Conservation (phyloP, 2,888 invertebrate species). For the Acanthosepion esculentum region DNA sequence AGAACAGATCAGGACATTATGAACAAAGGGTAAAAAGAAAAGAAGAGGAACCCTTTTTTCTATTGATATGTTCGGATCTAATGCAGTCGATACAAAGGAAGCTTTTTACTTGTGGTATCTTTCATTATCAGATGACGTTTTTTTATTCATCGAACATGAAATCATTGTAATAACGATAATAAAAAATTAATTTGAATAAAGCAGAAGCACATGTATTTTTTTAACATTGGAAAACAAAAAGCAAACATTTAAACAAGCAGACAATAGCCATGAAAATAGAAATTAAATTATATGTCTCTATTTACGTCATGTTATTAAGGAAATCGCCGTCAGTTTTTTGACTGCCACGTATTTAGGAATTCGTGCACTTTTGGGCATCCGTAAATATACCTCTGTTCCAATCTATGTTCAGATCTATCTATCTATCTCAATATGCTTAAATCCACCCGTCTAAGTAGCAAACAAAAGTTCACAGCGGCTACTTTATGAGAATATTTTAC, state of each 20-base stretch:
- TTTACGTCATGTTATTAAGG: not conserved
- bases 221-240: not conserved
- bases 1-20: not conserved
- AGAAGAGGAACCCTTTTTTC: too few species aligned
- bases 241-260: not conserved
- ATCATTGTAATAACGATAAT: not conserved
- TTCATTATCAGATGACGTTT: too few species aligned
- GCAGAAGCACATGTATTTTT: not conserved
- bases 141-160: slow-evolving; percentile 18
- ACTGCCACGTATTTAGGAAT: not conserved
- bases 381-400: not conserved
- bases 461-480: too few species aligned
- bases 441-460: too few species aligned
- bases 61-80: not conserved
- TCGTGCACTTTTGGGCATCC: not conserved
- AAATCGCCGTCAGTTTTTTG: not conserved
- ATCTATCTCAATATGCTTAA: not conserved
- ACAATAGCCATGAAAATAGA: not conserved
- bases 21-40: not conserved
- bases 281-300: not conserved
- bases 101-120: not conserved
- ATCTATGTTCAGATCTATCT: not conserved
- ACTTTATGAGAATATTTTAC: too few species aligned
- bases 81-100: not conserved
- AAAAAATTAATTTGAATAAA: not conserved